Percentiles rank a stretch among this genome's conserved stretches.
Evolutionary conservation across 2,113 vertebrate genomes (phyloP).

Genomic region (Leptobrachium ailaonicum): DNA sequence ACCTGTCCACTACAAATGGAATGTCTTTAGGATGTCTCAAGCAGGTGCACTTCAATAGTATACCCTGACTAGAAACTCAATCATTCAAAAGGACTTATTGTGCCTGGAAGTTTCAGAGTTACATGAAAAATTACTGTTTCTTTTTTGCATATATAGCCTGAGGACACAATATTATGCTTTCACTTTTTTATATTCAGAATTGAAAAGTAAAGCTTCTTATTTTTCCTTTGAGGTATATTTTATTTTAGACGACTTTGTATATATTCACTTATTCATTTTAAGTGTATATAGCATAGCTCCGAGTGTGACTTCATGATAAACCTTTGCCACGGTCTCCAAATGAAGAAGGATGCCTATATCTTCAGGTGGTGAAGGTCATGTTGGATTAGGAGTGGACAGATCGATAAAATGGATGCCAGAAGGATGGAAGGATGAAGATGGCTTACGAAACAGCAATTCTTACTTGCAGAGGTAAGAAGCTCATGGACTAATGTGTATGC

Average conservation of each 20-base stretch:
- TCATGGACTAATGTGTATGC: background rate
- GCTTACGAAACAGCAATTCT: conserved; percentile 59
- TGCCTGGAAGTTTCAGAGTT: conserved; percentile 4
- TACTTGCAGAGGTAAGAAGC: conserved; percentile 72
- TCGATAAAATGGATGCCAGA: conserved; percentile 53
- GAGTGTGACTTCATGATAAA: background rate
- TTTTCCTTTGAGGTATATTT: background rate
- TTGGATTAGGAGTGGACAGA: conserved; percentile 47
- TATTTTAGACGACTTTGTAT: background rate
- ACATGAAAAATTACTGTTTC: background rate
- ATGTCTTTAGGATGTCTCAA: conserved; percentile 2
- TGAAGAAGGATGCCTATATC: conserved; percentile 60
- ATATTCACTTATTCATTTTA: background rate
- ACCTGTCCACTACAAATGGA: conserved; percentile 47
- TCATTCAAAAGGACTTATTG: conserved; percentile 12
- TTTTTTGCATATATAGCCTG: background rate
- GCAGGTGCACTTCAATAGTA: background rate
- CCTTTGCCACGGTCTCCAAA: background rate
- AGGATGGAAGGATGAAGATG: conserved; percentile 30
- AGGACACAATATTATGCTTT: background rate
- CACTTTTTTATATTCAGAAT: background rate
- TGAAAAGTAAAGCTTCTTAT: background rate
- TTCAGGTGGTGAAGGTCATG: conserved; percentile 58
- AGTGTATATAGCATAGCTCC: background rate
- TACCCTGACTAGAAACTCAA: background rate